Base-by-base conservation (phyloP, 2,113 vertebrate species). In the Istiophorus platypterus region DNA sequence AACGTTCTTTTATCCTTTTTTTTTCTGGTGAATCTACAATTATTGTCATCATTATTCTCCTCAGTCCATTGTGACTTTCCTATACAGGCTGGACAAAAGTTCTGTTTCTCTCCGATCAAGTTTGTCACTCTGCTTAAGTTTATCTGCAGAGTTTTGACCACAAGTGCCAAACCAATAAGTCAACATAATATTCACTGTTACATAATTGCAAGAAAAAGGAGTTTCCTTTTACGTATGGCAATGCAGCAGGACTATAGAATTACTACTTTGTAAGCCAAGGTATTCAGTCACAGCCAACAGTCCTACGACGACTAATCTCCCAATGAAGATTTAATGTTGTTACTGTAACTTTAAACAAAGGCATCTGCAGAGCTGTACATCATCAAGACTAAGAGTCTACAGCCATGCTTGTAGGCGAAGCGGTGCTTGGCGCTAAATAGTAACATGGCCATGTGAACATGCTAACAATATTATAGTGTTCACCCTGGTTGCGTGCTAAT, bases 321-420 rank as follows among this genome's bases (percentile, higher is more conserved):
- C 61, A 13, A 69, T 84, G 20, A 84, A 80, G 41, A 74, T 76
- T 84, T 87, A 74, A 82, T 78, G 72, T 31, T 54, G 58, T 41
- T 14, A 14, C 41, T 65, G 61, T 68, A 37, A 67, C 64, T 66
- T 20, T 20, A 47, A 75, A 67, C 75, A 57, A 45, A 41, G 34
- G 12, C 14, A 8, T 54, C 8, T 73, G 34, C 14, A 18, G n/a
- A 29, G 26, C 49, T 69, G 49, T 58, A 4, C 42, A 39, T 39
- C 7, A 39, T 39, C 37, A 8, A 2, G 37, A 39, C 37, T 10
- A 39, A 9, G 37, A 10, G 37, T 39, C 7, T 39, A 39, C 37
- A 39, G 37, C 37, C 37, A 39, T 7, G 9, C 37, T 39, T 42
- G 41, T 13, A 4, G 41, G 37, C n/a, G n/a, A n/a, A n/a, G n/a